These are phyloP conservation scores for Physeter macrocephalus DNA, from an alignment of 2,113 vertebrate species.

Conservation along the genomic window DNA sequence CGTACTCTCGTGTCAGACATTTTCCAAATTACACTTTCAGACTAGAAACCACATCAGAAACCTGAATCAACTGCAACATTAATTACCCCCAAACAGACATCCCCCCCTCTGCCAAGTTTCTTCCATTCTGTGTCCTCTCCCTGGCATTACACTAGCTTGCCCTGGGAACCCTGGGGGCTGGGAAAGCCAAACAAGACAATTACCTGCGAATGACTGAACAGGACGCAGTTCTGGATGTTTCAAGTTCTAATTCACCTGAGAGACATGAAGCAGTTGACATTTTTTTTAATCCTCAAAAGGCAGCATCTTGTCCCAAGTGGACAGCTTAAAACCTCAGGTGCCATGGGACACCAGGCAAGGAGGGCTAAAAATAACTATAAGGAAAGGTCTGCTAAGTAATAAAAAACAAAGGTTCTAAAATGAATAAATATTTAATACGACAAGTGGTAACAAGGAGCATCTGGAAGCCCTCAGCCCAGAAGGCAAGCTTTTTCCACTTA, in stretches of 20 bases:
- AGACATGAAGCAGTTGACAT: neutral
- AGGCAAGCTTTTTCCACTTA: neutral
- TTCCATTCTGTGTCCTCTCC: neutral
- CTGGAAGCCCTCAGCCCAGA: neutral
- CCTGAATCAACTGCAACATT: neutral
- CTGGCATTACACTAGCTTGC: neutral
- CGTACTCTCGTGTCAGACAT: neutral
- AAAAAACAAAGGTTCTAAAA: neutral
- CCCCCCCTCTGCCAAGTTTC: neutral
- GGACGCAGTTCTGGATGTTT: neutral
- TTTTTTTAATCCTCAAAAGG: neutral
- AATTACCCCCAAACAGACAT: neutral
- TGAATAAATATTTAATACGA: neutral
- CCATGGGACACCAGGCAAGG: neutral
- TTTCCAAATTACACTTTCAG: constrained; percentile 57
- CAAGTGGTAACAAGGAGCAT: neutral
- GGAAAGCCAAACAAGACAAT: neutral
- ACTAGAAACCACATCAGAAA: constrained; percentile 49
- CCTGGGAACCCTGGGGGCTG: neutral
- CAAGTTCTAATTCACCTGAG: constrained; percentile 10
- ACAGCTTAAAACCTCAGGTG: neutral
- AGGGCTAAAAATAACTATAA: neutral
- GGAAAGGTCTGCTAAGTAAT: neutral
- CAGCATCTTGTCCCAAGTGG: neutral
- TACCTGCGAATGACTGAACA: neutral